Base-by-base conservation (phyloP, 1,140 invertebrate genomes). In the Platorchestia sp. region DNA sequence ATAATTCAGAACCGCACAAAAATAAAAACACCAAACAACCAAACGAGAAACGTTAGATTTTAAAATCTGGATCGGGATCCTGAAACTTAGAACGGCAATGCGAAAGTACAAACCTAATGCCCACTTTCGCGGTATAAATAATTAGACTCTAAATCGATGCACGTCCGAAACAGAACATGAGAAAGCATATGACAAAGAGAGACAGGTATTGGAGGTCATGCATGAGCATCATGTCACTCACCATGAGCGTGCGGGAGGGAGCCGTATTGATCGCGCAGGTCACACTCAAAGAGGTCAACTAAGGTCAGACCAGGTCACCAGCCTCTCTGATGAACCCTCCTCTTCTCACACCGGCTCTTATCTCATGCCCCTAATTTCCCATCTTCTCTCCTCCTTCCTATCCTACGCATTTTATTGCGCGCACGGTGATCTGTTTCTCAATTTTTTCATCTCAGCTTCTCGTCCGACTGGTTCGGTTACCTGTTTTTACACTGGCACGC, bases 231-330 rank as follows among this genome's bases (percentile, higher is more conserved):
- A 89, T 89, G 87, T 42, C 87, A 89, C 43, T 90, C 87, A 90
- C 3, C 6, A 40, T 27, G 43, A 93, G 43, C 43, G 43, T 93
- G 91, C 14, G 91, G 43, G 45, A 93, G 45, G 91, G 44, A 44
- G 43, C 44, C 47, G 91, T 93, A 93, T 93, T 93, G 91, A 93
- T 93, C 91, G 44, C 41, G 43, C 45, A 44, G 91, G 91, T 93
- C 91, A 93, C 91, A 93, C 43, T 93, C 43, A 93, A 93, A 93
- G 43, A 93, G 91, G 91, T 93, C 91, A 93, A 47, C 91, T 93
- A 93, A 93, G 91, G 91, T 93, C 91, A 93, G 43, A 40, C 40
- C 91, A 93, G 91, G 91, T 93, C 91, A 93, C 91, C 91, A 93
- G 91, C 91, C 91, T 93, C 91, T 45, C 43, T 47, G 43, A 93